Evolutionary conservation across 2,797 vertebrate species (phyloP), one percentile per base, ranked within the genome.

Genomic region (Tamandua tetradactyla): DNA sequence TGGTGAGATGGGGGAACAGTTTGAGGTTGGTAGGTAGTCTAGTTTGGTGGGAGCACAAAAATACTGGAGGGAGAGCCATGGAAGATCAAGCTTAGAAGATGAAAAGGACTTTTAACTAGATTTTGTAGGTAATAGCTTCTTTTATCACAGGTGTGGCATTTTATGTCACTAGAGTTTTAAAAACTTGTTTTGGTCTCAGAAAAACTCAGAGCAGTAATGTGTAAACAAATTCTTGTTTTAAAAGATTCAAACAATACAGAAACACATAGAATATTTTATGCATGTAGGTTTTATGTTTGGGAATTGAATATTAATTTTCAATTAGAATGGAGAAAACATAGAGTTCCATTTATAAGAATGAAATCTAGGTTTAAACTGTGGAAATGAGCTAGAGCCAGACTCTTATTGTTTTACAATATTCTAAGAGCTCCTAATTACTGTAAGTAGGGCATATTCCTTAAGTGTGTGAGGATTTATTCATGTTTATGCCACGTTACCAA

Each of bases 21-120:
- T 32, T 57, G 72, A 92, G 64, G 25, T 74, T 83, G 64, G 59
- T 35, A 17, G 81, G 78, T 27, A 55, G 57, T 80, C 44, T 91
- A 71, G 14, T 44, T 61, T 62, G 74, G 90, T 49, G 4, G 32
- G 32, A 61, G 75, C 52, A 15, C 55, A 14, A 27, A 44, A 47
- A 64, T 76, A 84, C 87, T 87, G 62, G 64, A 95, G 91, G 66
- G 57, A 86, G 78, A 42, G 17, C 35, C 13, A 3, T 27, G 40
- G 32, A 10, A 87, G n/a, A 40, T 52, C 44, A 71, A 55, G 35
- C 37, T 59, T 35, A 23, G 75, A 84, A 37, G 11, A 27, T 59
- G 62, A 78, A 80, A 72, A 86, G 80, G 92, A 69, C 75, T 94
- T 95, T 96, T 87, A 89, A 71, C 40, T 71, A 66, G 72, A 81